phyloP scores from a whole-genome alignment of 2,797 vertebrate species.

The Carapus acus region DNA sequence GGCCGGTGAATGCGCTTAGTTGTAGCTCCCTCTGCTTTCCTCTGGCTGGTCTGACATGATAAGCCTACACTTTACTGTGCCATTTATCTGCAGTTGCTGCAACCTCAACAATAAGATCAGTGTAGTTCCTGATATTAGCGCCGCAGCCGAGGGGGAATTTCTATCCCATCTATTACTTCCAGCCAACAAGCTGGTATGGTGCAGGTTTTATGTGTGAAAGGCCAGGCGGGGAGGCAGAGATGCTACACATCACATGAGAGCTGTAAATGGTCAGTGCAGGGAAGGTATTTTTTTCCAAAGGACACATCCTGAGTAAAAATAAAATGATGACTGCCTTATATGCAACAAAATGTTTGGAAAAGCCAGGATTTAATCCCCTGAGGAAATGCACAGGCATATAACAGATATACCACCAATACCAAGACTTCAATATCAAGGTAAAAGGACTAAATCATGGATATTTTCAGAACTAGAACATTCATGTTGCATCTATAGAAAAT shows the following conservation, averaged over 20 bases:
- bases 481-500: no score
- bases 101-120: slow-evolving; percentile 41
- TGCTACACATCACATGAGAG: slow-evolving; percentile 23
- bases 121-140: slow-evolving; percentile 56
- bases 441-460: no score
- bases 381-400: no score
- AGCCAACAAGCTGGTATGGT: slow-evolving; percentile 30
- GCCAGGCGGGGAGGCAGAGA: slow-evolving; percentile 16
- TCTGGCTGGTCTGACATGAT: slow-evolving; percentile 52
- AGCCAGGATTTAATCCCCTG: no score
- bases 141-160: slow-evolving; percentile 46
- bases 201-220: slow-evolving; percentile 50
- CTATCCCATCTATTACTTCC: slow-evolving; percentile 52
- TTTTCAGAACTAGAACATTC: no score
- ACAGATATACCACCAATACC: no score
- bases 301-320: no score
- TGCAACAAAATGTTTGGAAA: no score
- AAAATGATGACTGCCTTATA: no score
- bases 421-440: no score
- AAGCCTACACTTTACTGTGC: slow-evolving; percentile 45
- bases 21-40: slow-evolving; percentile 26
- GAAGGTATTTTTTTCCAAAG: no score
- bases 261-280: slow-evolving; percentile 7
- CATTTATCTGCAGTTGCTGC: slow-evolving; percentile 37
- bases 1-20: neutral